Evolutionary conservation across 2,888 invertebrate species (phyloP).

Genomic region (Diachrysia chrysitis): DNA sequence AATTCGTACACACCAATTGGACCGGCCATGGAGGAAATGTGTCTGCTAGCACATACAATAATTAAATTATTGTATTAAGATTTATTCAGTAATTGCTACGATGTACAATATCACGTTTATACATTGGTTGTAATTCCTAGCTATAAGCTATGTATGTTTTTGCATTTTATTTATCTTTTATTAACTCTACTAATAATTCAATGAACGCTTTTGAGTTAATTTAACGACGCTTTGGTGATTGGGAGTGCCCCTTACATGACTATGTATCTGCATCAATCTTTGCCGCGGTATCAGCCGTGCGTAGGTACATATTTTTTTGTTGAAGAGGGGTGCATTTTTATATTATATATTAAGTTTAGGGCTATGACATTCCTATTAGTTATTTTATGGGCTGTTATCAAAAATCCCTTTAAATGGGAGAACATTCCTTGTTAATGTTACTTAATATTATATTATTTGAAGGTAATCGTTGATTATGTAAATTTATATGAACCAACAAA

Average conservation of each 20-base stretch:
- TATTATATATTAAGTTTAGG: not conserved
- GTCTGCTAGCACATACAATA: conserved; percentile 96
- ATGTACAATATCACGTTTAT: conserved; percentile 6
- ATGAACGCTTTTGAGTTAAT: conserved; percentile 24
- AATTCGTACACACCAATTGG: conserved; percentile 99
- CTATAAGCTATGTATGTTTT: conserved; percentile 39
- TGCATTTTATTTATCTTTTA: conserved; percentile 38
- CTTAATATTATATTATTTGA: not conserved
- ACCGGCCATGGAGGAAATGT: conserved; percentile 99
- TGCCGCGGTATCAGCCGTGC: not conserved
- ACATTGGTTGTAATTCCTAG: conserved; percentile 1
- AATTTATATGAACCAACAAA: not conserved
- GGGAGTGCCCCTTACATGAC: conserved; percentile 13
- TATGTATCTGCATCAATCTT: not conserved
- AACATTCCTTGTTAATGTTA: conserved; percentile 27
- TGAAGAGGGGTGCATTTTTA: conserved; percentile 12
- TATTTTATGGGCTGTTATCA: conserved; percentile 21
- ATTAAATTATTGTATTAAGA: conserved; percentile 58
- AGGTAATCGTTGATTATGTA: conserved; percentile 5
- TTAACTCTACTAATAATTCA: not conserved
- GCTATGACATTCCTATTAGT: conserved; percentile 41
- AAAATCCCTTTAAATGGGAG: conserved; percentile 3
- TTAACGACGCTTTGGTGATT: conserved; percentile 30
- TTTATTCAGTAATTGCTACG: conserved; percentile 9
- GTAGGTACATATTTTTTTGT: not conserved